Percentiles rank a stretch among this genome's conserved stretches.
Conservation (phyloP, 2,797 vertebrate species). For the Crenuchus spilurus region DNA sequence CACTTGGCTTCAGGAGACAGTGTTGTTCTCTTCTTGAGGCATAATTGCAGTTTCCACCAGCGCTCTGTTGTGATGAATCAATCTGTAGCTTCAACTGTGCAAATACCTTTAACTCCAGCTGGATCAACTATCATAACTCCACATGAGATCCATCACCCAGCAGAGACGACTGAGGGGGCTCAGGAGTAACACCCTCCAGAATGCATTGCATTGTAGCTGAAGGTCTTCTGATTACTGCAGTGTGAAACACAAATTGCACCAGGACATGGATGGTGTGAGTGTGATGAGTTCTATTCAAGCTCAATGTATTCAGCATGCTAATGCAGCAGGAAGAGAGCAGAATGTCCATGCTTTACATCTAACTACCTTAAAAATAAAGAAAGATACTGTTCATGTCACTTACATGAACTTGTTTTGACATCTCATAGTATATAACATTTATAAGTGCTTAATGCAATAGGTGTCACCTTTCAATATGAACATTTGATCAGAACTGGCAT, state of each 20-base stretch:
- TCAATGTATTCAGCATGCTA: background rate
- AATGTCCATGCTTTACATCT: too few relatives aligned
- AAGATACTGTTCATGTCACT: too few relatives aligned
- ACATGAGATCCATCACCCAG: slow-evolving; percentile 40
- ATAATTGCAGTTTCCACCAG: background rate
- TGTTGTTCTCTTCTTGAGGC: slow-evolving; percentile 14
- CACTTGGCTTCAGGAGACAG: slow-evolving; percentile 7
- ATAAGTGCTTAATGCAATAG: too few relatives aligned
- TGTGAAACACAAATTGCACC: background rate
- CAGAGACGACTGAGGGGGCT: background rate
- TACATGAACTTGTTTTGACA: too few relatives aligned
- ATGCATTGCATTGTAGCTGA: background rate
- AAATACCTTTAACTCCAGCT: background rate
- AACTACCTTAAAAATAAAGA: too few relatives aligned
- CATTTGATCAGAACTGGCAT: too few relatives aligned
- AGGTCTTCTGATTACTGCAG: background rate
- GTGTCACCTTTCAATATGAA: too few relatives aligned
- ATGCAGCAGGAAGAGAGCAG: background rate
- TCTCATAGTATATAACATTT: too few relatives aligned
- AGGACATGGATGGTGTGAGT: background rate
- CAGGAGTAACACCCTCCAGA: slow-evolving; percentile 15
- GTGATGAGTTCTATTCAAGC: background rate
- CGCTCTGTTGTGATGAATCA: slow-evolving; percentile 18
- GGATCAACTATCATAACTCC: slow-evolving; percentile 46
- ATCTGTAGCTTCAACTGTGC: slow-evolving; percentile 18